Conservation (phyloP, 2,113 vertebrate genomes). For the Tinamus guttatus region DNA sequence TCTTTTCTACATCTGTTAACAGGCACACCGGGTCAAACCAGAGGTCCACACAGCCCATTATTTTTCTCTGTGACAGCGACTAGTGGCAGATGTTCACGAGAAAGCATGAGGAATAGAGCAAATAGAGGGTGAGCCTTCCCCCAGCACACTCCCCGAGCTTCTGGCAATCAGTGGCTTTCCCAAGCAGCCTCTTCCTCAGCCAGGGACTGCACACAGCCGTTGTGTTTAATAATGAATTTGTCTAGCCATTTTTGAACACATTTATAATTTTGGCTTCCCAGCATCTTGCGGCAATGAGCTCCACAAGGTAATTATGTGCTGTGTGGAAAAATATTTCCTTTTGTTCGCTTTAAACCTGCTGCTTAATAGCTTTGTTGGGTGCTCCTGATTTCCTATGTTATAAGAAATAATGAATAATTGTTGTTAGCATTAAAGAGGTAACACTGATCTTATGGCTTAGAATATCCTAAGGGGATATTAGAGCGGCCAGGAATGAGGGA, state of each 20-base stretch:
- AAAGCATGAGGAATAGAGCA: neutral
- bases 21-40: conserved; percentile 7
- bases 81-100: conserved; percentile 6
- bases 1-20: neutral
- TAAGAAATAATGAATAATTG: conserved; percentile 32
- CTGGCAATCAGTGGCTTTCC: conserved; percentile 23
- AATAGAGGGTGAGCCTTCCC: neutral
- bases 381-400: neutral
- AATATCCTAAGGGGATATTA: neutral
- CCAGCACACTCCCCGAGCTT: neutral
- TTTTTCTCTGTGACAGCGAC: neutral
- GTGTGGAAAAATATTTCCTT: conserved; percentile 54
- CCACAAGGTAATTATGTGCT: neutral
- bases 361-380: conserved; percentile 43
- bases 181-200: conserved; percentile 36
- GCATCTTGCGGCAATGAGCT: conserved; percentile 49
- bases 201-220: neutral
- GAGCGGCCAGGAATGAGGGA: neutral
- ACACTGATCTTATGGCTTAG: neutral
- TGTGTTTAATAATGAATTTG: conserved; percentile 50
- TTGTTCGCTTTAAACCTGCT: conserved; percentile 46
- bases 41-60: neutral
- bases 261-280: conserved; percentile 52
- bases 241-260: conserved; percentile 45
- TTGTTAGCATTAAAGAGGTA: conserved; percentile 3